phyloP scores from a whole-genome alignment of 1,140 invertebrate species.

The Bombus cullumanus region DNA sequence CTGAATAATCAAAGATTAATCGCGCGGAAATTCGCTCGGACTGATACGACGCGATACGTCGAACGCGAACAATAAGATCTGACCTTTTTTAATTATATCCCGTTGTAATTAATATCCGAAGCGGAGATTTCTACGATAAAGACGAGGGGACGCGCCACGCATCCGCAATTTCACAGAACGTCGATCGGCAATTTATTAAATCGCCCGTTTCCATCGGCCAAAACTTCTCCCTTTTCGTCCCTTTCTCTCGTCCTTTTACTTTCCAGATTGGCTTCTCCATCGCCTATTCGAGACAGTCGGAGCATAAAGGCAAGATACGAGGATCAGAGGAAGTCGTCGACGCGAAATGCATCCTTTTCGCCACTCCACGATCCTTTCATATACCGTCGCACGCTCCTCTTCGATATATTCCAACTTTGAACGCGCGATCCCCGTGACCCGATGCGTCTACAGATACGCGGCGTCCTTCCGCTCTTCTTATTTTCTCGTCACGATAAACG shows the following conservation, averaged over 20 bases:
- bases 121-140: too few species aligned
- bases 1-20: too few species aligned
- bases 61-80: neutral
- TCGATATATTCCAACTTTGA: neutral
- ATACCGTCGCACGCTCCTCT: neutral
- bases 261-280: neutral
- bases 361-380: neutral
- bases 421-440: constrained; percentile 2
- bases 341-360: constrained; percentile 21
- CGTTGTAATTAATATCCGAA: neutral
- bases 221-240: neutral
- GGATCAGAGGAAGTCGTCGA: constrained; percentile 3
- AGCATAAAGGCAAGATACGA: constrained; percentile 13
- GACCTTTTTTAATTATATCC: too few species aligned
- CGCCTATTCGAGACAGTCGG: neutral
- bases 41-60: neutral
- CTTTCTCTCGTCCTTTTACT: neutral
- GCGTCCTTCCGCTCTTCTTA: neutral
- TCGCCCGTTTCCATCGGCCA: neutral
- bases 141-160: too few species aligned
- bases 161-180: neutral
- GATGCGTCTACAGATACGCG: neutral
- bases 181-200: neutral
- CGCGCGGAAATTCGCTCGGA: too few species aligned
- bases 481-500: neutral